A percentile compares a stretch with the other conserved stretches of the same genome.
Conservation (phyloP, 1,140 invertebrate species). For the Ooceraea biroi region DNA sequence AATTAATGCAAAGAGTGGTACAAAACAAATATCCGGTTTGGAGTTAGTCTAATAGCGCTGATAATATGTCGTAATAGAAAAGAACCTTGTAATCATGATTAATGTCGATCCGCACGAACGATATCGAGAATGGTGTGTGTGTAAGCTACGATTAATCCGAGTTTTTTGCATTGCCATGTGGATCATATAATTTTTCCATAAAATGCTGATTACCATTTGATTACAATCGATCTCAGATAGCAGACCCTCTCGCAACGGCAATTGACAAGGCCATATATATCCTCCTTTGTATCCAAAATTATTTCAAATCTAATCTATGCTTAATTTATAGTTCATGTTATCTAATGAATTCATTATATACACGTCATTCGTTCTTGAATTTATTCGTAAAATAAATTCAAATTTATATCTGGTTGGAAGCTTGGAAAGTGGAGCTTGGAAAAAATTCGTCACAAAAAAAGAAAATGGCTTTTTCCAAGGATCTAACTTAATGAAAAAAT, state of each 20-base stretch:
- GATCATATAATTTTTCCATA: slow-evolving; percentile 32
- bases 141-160: background rate
- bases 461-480: background rate
- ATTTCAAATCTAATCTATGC: slow-evolving; percentile 2
- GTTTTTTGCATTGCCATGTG: background rate
- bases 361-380: too few relatives aligned
- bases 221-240: slow-evolving; percentile 15
- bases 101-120: background rate
- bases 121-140: background rate
- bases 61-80: background rate
- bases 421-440: background rate
- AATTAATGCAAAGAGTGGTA: background rate
- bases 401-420: too few relatives aligned
- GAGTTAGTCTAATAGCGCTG: background rate
- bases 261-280: background rate
- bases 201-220: slow-evolving; percentile 17
- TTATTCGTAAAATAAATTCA: slow-evolving; percentile 14
- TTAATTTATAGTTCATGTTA: background rate
- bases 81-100: background rate
- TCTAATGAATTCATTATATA: background rate
- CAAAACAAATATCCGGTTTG: background rate
- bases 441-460: background rate
- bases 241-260: background rate
- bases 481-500: slow-evolving; percentile 1
- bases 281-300: background rate